Conservation (phyloP, 2,888 invertebrate genomes). For the Mantis religiosa region DNA sequence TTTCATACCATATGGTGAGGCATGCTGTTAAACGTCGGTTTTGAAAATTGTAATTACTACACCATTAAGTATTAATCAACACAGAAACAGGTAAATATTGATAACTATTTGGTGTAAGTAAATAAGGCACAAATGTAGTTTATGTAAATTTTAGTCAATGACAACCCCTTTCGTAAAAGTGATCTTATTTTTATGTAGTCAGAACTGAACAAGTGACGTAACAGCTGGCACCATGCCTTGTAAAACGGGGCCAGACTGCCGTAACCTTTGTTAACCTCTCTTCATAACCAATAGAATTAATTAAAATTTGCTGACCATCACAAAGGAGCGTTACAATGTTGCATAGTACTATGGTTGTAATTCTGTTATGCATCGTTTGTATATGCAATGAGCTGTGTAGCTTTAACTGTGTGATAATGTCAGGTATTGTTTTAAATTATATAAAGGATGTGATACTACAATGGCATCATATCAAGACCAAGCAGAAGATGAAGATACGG, state of each 20-base stretch:
- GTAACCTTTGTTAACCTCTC: constrained; percentile 7
- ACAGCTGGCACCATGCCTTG: not conserved
- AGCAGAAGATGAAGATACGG: constrained; percentile 44
- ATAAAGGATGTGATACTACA: constrained; percentile 17
- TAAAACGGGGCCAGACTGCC: not conserved
- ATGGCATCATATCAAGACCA: constrained; percentile 26
- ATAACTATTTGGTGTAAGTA: not conserved
- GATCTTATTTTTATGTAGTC: not conserved
- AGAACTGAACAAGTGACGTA: not conserved
- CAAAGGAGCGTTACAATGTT: not conserved
- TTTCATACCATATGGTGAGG: not conserved
- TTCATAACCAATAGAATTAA: constrained; percentile 1
- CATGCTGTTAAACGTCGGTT: not conserved
- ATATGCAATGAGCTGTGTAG: not conserved
- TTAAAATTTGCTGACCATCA: not conserved
- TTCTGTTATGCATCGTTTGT: not conserved
- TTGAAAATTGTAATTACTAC: not conserved
- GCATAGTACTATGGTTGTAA: not conserved
- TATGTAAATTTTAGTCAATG: not conserved
- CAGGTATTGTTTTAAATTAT: not conserved
- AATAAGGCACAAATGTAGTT: not conserved
- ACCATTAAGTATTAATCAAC: not conserved
- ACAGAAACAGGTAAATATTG: not conserved
- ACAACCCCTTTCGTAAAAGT: not conserved
- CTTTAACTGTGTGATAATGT: not conserved